Conservation (phyloP, 2,797 vertebrate genomes). For the Onychomys leucogaster region DNA sequence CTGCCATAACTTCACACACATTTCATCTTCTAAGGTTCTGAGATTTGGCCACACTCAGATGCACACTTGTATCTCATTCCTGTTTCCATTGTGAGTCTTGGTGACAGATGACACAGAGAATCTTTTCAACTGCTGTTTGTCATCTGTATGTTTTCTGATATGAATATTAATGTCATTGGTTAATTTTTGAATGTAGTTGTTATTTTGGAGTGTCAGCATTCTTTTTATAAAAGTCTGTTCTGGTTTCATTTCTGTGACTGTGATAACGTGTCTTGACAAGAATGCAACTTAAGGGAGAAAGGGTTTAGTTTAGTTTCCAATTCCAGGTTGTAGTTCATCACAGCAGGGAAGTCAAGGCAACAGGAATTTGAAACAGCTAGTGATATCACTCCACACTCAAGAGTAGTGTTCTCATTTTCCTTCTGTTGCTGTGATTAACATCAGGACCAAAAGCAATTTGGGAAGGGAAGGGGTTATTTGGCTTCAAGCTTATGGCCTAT, state of each 20-base stretch:
- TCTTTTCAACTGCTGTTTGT: not conserved
- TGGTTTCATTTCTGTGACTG: not conserved
- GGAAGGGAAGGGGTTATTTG: too few relatives aligned
- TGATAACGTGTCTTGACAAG: not conserved
- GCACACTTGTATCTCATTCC: not conserved
- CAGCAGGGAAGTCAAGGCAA: not conserved
- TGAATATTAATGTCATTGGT: not conserved
- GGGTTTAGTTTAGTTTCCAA: not conserved
- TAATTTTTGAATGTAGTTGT: not conserved
- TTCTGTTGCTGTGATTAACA: not conserved
- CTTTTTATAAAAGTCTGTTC: not conserved
- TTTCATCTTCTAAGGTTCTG: not conserved
- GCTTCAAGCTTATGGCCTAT: not conserved
- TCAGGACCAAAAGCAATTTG: not conserved
- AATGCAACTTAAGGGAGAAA: not conserved
- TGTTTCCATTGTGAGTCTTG: not conserved
- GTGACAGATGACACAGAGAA: not conserved
- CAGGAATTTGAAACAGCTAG: not conserved
- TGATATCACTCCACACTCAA: not conserved
- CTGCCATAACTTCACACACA: not conserved
- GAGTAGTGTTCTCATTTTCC: not conserved
- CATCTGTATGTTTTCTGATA: not conserved
- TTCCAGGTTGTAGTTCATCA: not conserved
- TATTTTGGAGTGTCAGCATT: not conserved
- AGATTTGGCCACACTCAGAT: not conserved